These are phyloP conservation scores for Phenganax subtilis DNA, from an alignment of 92 coral and sea anemone genomes.

Conservation along the genomic window DNA sequence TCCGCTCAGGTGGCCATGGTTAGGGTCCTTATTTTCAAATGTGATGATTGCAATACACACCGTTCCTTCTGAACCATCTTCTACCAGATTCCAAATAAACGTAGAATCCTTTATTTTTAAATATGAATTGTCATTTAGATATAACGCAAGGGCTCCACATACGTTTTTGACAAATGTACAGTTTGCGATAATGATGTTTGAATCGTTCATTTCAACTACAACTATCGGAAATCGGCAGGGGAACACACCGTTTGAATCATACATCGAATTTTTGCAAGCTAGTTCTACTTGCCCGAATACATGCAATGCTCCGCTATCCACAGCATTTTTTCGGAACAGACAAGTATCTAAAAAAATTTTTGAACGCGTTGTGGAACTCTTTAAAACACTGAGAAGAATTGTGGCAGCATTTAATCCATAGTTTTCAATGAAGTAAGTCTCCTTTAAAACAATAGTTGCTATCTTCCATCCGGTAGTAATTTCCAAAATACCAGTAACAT, in stretches of 20 bases:
- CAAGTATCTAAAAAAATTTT: not conserved
- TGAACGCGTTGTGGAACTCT: not conserved
- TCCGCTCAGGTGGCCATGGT: constrained; percentile 7
- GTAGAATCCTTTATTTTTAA: constrained; percentile 18
- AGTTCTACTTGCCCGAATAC: not conserved
- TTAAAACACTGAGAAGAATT: not conserved
- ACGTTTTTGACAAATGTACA: constrained; percentile 21
- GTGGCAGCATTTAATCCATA: not conserved
- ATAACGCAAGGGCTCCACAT: not conserved
- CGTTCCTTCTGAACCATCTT: constrained; percentile 28
- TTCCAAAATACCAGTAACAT: not conserved
- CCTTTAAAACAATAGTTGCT: not conserved
- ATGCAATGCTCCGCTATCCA: not conserved
- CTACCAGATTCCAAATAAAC: constrained; percentile 24
- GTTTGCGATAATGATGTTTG: not conserved
- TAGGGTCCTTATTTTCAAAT: constrained; percentile 14
- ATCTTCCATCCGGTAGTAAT: not conserved
- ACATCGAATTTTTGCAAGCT: constrained; percentile 7
- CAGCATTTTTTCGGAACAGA: not conserved
- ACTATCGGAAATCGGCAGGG: not conserved
- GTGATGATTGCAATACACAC: constrained; percentile 21
- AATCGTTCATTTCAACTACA: constrained; percentile 12
- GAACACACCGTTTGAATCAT: not conserved
- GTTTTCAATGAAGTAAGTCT: not conserved
- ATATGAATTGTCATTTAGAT: not conserved